phyloP scores from a whole-genome alignment of 2,797 vertebrate genomes.

The Podarcis lilfordi region DNA sequence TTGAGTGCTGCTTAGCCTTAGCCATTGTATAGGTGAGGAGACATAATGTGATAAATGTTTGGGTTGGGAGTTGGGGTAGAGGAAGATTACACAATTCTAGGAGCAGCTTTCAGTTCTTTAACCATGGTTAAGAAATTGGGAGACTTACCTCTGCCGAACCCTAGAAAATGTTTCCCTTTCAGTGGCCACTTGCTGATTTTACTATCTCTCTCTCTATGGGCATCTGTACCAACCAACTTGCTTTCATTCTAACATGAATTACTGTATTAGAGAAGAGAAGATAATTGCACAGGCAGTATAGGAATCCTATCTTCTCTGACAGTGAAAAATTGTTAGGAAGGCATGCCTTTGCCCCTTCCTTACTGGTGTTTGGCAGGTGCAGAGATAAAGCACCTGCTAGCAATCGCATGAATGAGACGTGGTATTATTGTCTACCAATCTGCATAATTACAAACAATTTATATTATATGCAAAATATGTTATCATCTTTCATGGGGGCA shows the following conservation, averaged over 20 bases:
- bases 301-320: neutral
- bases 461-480: neutral
- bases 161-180: neutral
- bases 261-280: neutral
- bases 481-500: neutral
- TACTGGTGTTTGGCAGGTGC: neutral
- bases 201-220: neutral
- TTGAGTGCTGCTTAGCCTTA: neutral
- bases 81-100: neutral
- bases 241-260: neutral
- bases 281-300: neutral
- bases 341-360: neutral
- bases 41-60: neutral
- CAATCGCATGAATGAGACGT: neutral
- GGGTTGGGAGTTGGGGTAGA: neutral
- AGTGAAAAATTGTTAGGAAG: neutral
- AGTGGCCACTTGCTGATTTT: neutral
- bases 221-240: neutral
- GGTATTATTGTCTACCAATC: neutral
- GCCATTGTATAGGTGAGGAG: neutral
- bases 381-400: neutral
- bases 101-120: neutral
- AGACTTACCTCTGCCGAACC: neutral
- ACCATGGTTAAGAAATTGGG: neutral
- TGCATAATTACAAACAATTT: constrained; percentile 11